A percentile compares a stretch with the other conserved stretches of the same genome.
Evolutionary conservation across 2,113 vertebrate genomes (phyloP).

Genomic region (Acrocephalus kingi): DNA sequence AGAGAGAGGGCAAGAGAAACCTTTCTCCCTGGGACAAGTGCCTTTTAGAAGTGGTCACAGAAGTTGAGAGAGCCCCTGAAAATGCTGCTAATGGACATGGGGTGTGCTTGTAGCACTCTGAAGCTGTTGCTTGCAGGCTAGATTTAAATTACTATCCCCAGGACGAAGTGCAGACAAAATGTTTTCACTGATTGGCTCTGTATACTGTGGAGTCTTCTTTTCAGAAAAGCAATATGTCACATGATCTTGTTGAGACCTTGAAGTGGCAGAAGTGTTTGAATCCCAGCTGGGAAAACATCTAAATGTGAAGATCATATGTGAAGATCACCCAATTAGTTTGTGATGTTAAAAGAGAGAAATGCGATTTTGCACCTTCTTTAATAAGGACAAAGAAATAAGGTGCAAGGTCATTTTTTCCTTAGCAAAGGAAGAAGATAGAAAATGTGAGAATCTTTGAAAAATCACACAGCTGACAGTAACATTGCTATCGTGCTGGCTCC

Average conservation of each 20-base stretch:
- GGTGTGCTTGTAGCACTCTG: neutral
- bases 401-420: neutral
- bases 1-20: fast-evolving
- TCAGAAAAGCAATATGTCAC: neutral
- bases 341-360: neutral
- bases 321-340: neutral
- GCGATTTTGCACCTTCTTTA: neutral
- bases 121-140: neutral
- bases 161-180: neutral
- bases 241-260: neutral
- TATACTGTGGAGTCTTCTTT: neutral
- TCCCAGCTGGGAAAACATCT: neutral
- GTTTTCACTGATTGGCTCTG: neutral
- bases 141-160: neutral
- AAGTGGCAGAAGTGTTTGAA: neutral
- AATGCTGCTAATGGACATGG: neutral
- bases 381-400: neutral
- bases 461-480: neutral
- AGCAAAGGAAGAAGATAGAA: neutral
- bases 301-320: neutral
- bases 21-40: neutral
- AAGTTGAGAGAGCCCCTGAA: neutral
- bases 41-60: neutral
- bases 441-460: neutral
- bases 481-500: neutral